These are phyloP conservation scores for Hypotaenidia okinawae DNA, from an alignment of 2,797 vertebrate species.

Conservation along the genomic window DNA sequence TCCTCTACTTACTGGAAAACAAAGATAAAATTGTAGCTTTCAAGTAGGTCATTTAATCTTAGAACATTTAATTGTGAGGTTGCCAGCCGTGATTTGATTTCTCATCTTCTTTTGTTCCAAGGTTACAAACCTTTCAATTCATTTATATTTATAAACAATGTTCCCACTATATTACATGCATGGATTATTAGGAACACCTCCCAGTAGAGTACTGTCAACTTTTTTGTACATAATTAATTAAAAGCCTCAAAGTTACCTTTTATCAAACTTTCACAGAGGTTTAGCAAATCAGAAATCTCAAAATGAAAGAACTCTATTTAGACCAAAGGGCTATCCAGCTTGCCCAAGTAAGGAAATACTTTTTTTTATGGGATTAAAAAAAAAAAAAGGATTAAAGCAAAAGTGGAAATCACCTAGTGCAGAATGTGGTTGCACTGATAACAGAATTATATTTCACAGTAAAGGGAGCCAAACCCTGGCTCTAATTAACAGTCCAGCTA, in stretches of 20 bases:
- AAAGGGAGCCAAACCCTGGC: slow-evolving; percentile 61
- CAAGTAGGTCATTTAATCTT: slow-evolving; percentile 73
- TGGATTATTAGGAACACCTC: slow-evolving; percentile 76
- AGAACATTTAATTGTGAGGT: slow-evolving; percentile 71
- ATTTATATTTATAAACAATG: slow-evolving; percentile 79
- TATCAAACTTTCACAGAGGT: slow-evolving; percentile 74
- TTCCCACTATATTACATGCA: slow-evolving; percentile 68
- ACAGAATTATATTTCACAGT: slow-evolving; percentile 74
- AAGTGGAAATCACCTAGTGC: slow-evolving; percentile 73
- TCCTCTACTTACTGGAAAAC: slow-evolving; percentile 59
- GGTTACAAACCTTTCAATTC: slow-evolving; percentile 74
- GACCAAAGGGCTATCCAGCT: slow-evolving; percentile 60
- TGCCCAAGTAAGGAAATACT: slow-evolving; percentile 67
- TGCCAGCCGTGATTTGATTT: slow-evolving; percentile 70
- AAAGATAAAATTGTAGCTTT: slow-evolving; percentile 77
- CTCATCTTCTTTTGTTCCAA: slow-evolving; percentile 73
- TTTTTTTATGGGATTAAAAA: slow-evolving; percentile 60
- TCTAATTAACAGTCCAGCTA: slow-evolving; percentile 72
- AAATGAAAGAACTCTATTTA: slow-evolving; percentile 72
- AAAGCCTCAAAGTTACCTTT: slow-evolving; percentile 74
- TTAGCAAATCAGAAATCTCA: slow-evolving; percentile 74
- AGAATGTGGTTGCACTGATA: slow-evolving; percentile 79
- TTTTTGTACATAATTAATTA: slow-evolving; percentile 80
- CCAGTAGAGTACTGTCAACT: slow-evolving; percentile 69
- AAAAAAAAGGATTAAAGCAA: slow-evolving; percentile 68